Conservation (phyloP, 2,113 vertebrate species). For the Tympanuchus pallidicinctus region DNA sequence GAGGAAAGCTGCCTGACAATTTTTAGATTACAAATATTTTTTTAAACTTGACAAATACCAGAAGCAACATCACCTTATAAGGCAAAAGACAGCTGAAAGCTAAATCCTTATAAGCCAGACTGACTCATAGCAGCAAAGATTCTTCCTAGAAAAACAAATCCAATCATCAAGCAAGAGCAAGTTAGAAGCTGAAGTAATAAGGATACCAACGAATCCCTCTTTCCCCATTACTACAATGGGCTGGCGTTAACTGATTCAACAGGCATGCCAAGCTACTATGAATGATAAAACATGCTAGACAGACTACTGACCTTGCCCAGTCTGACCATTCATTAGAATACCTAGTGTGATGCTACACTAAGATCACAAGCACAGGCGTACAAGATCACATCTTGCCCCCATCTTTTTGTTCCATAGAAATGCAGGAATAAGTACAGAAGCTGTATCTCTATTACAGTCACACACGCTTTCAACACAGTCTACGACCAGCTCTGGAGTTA, state of each 20-base stretch:
- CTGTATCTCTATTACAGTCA: not conserved
- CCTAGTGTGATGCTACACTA: not conserved
- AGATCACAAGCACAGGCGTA: not conserved
- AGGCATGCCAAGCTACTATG: not conserved
- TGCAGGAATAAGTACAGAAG: not conserved
- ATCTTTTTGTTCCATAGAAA: not conserved
- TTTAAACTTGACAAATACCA: slow-evolving; percentile 18
- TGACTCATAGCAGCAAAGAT: slow-evolving; percentile 47
- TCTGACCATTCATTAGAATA: not conserved
- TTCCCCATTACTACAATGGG: not conserved
- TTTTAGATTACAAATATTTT: not conserved
- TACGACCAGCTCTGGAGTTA: not conserved
- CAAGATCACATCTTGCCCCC: not conserved
- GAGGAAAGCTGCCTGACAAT: not conserved
- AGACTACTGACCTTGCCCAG: not conserved
- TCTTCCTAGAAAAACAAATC: slow-evolving; percentile 51
- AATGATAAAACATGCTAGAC: not conserved
- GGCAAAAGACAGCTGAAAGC: slow-evolving; percentile 51
- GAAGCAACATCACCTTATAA: slow-evolving; percentile 61
- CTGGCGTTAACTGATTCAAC: not conserved
- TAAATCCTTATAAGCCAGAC: slow-evolving; percentile 40
- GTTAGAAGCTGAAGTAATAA: not conserved
- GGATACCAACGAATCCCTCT: not conserved
- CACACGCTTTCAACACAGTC: not conserved
- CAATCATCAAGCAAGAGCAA: not conserved